phyloP scores from a whole-genome alignment of 2,888 invertebrate genomes.

The Brenthis ino region DNA sequence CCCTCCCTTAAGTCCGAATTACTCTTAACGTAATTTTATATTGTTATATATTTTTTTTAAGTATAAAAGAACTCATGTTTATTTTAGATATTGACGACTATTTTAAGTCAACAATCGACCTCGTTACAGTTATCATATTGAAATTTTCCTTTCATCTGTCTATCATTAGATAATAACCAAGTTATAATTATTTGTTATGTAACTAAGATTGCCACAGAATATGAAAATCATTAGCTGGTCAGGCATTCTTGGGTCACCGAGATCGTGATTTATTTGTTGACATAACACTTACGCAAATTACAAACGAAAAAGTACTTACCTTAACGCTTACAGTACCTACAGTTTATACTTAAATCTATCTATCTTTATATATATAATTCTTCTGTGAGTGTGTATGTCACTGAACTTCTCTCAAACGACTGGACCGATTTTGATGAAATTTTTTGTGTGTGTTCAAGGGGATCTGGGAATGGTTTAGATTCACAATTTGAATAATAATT shows the following conservation, averaged over 20 bases:
- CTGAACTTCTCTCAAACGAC: no score
- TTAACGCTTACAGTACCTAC: no score
- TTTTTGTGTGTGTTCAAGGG: no score
- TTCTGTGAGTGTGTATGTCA: no score
- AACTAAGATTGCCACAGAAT: not conserved
- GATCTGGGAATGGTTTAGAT: no score
- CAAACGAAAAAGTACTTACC: not conserved
- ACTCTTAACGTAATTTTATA: no score
- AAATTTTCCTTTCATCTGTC: conserved; percentile 23
- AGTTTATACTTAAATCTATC: no score
- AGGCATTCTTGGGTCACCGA: not conserved
- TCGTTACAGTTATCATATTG: conserved; percentile 17
- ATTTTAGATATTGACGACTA: not conserved
- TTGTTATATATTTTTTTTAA: no score
- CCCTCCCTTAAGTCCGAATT: no score
- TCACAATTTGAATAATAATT: no score
- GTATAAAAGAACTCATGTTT: not conserved
- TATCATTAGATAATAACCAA: conserved; percentile 20
- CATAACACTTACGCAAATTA: not conserved
- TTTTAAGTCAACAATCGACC: conserved; percentile 15
- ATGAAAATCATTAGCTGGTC: not conserved
- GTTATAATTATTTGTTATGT: not conserved
- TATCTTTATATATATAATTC: no score
- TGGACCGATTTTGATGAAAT: no score
- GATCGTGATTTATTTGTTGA: not conserved